phyloP scores from a whole-genome alignment of 2,888 invertebrate species.

The Mamestra brassicae region DNA sequence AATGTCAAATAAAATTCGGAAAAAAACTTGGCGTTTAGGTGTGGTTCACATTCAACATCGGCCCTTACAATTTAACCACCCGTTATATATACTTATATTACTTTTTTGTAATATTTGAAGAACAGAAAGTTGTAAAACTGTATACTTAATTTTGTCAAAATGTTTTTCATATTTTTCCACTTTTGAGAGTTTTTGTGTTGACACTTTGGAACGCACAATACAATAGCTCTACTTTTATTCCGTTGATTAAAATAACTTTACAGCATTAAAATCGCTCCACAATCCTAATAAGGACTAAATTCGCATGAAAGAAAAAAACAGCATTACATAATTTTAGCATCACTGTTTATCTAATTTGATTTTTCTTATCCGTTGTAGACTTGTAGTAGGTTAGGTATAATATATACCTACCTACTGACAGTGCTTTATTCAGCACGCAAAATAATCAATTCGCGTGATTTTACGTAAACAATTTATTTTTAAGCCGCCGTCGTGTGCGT shows the following conservation, averaged over 20 bases:
- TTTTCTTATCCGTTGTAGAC: slow-evolving; percentile 55
- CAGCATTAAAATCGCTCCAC: neutral
- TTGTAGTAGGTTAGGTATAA: slow-evolving; percentile 16
- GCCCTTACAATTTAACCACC: too few relatives aligned
- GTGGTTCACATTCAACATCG: too few relatives aligned
- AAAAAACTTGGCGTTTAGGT: too few relatives aligned
- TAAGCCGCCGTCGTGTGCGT: slow-evolving; percentile 77
- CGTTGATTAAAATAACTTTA: neutral
- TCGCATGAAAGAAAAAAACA: slow-evolving; percentile 10
- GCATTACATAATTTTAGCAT: slow-evolving; percentile 28
- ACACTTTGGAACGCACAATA: slow-evolving; percentile 53
- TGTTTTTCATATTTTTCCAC: too few relatives aligned
- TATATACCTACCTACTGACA: slow-evolving; percentile 14
- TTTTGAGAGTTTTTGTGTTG: rapidly evolving
- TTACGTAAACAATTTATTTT: slow-evolving; percentile 82
- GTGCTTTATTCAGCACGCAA: slow-evolving; percentile 47
- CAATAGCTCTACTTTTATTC: slow-evolving; percentile 26
- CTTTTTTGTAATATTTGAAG: neutral
- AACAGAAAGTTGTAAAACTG: rapidly evolving
- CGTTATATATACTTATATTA: too few relatives aligned
- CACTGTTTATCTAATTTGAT: slow-evolving; percentile 61
- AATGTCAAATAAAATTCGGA: too few relatives aligned
- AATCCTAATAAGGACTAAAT: neutral
- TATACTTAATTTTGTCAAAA: neutral
- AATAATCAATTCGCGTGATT: slow-evolving; percentile 68